Percentiles rank a stretch among this genome's conserved stretches.
These are phyloP conservation scores for Psilopsiagon aymara DNA, from an alignment of 2,113 vertebrate species.

Conservation along the genomic window DNA sequence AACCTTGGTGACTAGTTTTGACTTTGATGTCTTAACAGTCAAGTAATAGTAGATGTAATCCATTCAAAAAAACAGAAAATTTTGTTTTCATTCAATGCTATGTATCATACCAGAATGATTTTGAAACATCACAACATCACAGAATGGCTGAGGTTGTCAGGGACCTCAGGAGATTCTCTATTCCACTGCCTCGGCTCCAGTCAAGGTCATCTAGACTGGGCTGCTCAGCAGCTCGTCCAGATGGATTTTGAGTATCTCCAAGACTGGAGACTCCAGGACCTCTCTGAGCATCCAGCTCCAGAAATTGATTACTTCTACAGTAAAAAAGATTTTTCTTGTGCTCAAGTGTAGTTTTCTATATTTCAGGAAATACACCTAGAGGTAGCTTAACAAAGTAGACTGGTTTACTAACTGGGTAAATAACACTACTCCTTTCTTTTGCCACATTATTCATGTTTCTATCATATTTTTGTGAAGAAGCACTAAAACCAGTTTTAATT, in stretches of 20 bases:
- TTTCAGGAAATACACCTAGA: background rate
- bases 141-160: background rate
- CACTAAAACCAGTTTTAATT: background rate
- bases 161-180: background rate
- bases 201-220: background rate
- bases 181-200: background rate
- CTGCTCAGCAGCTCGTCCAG: background rate
- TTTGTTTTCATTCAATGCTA: background rate
- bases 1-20: background rate
- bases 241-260: background rate
- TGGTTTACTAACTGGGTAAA: background rate
- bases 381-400: background rate
- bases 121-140: background rate
- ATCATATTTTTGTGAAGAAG: background rate
- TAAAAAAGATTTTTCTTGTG: background rate
- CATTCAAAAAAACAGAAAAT: background rate
- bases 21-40: background rate
- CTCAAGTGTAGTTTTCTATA: background rate
- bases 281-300: background rate
- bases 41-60: background rate
- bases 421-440: background rate
- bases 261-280: background rate
- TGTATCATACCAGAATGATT: background rate
- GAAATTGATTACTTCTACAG: accelerated
- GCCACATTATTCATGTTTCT: background rate